These are phyloP conservation scores for Nannoperca obscura DNA, from an alignment of 2,797 vertebrate species.

Conservation along the genomic window DNA sequence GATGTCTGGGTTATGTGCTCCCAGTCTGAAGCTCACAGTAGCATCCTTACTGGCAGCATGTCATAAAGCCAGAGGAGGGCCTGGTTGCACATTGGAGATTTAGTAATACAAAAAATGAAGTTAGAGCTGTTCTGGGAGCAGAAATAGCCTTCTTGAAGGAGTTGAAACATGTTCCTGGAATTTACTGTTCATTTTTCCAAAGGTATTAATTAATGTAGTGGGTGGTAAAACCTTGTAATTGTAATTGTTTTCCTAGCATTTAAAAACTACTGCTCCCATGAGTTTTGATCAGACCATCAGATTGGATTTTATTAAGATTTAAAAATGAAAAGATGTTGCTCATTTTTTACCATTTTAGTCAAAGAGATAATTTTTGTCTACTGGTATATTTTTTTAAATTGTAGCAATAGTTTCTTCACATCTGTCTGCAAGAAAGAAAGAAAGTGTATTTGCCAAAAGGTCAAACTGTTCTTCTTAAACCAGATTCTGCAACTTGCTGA, in stretches of 20 bases:
- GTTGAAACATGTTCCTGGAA: neutral
- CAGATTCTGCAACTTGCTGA: neutral
- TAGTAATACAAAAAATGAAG: neutral
- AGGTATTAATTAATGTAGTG: too few relatives aligned
- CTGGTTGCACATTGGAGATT: slow-evolving; percentile 29
- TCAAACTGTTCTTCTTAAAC: neutral
- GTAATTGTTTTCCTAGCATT: neutral
- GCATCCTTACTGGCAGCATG: slow-evolving; percentile 34
- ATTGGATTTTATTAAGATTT: neutral
- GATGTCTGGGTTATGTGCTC: slow-evolving; percentile 46
- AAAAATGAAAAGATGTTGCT: neutral
- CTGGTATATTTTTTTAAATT: neutral
- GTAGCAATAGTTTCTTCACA: neutral
- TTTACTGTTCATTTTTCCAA: neutral
- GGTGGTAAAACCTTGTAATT: neutral
- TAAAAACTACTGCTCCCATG: neutral
- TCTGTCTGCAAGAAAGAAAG: neutral
- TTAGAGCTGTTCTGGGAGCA: slow-evolving; percentile 1
- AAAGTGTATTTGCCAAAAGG: neutral
- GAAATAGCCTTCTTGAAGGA: slow-evolving; percentile 19
- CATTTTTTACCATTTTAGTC: neutral
- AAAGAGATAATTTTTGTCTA: neutral
- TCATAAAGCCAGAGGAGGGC: slow-evolving; percentile 23
- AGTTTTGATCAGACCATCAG: neutral
- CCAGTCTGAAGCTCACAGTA: slow-evolving; percentile 36